phyloP scores from a whole-genome alignment of 2,888 invertebrate species.

The Acronicta aceris region DNA sequence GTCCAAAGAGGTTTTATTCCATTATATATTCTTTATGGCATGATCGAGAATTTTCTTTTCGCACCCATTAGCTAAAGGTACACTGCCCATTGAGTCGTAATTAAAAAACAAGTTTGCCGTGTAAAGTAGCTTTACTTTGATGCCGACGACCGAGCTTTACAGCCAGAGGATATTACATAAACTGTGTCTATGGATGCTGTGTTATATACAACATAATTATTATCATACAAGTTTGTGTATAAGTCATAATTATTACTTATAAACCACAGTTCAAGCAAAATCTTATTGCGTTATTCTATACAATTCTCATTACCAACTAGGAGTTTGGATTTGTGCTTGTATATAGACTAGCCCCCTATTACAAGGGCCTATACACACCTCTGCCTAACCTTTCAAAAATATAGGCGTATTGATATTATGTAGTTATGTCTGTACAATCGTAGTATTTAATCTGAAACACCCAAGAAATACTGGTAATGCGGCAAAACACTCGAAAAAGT shows the following conservation, averaged over 20 bases:
- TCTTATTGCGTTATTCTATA: no score
- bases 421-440: background rate
- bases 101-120: constrained; percentile 49
- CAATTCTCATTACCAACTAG: no score
- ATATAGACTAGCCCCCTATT: no score
- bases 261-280: no score
- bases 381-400: no score
- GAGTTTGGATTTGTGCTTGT: no score
- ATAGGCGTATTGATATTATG: no score
- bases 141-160: constrained; percentile 53
- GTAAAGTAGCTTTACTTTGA: constrained; percentile 55
- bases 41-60: constrained; percentile 34
- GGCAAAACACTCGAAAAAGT: constrained; percentile 63
- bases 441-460: constrained; percentile 24
- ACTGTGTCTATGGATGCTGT: no score
- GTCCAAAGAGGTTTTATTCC: background rate
- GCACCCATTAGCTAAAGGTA: constrained; percentile 49
- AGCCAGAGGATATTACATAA: constrained; percentile 8
- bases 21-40: constrained; percentile 27
- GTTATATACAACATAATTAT: no score
- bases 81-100: constrained; percentile 54
- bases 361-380: no score
- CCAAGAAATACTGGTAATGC: constrained; percentile 56
- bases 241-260: no score
- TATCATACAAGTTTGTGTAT: no score